Evolutionary conservation across 1,140 invertebrate genomes (phyloP).

Genomic region (Lepeophtheirus salmonis): DNA sequence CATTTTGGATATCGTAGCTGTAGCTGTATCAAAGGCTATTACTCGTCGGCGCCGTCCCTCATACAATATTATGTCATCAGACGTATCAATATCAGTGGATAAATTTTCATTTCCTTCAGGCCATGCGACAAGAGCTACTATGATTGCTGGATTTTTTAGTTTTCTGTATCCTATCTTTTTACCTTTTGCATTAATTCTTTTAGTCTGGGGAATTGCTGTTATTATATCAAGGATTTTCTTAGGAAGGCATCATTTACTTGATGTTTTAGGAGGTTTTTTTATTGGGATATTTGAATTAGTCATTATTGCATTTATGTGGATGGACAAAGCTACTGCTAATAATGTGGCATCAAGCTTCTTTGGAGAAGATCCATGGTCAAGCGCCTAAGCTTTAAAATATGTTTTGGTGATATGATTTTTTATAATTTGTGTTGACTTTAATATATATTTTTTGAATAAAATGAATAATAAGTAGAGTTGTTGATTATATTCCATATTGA

Average conservation of each 20-base stretch:
- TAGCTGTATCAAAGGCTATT: conserved; percentile 59
- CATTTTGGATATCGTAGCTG: conserved; percentile 59
- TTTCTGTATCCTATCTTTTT: conserved; percentile 18
- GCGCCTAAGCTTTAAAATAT: neutral
- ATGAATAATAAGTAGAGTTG: no score
- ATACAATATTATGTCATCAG: conserved; percentile 42
- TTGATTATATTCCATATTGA: no score
- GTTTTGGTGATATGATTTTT: no score
- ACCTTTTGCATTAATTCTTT: conserved; percentile 30
- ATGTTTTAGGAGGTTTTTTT: conserved; percentile 51
- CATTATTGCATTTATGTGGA: conserved; percentile 44
- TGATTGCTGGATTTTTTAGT: conserved; percentile 43
- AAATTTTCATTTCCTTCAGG: conserved; percentile 91
- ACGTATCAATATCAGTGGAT: conserved; percentile 45
- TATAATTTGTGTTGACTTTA: no score
- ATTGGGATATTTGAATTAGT: conserved; percentile 54
- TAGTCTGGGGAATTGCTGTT: conserved; percentile 53
- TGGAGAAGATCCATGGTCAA: conserved; percentile 19
- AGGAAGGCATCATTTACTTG: conserved; percentile 64
- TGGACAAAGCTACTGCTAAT: conserved; percentile 28
- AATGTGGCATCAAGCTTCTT: conserved; percentile 21
- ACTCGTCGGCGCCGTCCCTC: conserved; percentile 52
- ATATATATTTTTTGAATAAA: no score
- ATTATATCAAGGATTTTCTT: conserved; percentile 56
- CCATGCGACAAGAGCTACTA: conserved; percentile 65